Conservation (phyloP, 2,797 vertebrate species). For the Phataginus tricuspis region DNA sequence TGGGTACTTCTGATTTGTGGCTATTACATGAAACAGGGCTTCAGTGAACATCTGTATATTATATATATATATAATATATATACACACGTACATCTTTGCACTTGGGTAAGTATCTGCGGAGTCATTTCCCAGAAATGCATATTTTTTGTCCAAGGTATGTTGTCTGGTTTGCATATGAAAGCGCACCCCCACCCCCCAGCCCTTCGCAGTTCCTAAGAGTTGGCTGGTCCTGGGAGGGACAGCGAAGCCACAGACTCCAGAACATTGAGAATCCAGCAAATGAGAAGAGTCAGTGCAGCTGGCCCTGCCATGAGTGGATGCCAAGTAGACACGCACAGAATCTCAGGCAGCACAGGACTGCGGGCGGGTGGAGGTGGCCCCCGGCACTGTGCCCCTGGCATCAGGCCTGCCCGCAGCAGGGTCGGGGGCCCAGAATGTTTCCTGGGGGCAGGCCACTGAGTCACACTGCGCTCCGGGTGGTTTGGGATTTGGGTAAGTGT, state of each 20-base stretch:
- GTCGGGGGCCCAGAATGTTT: not conserved
- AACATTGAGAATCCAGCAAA: not conserved
- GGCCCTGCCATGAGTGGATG: not conserved
- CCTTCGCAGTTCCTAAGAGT: not conserved
- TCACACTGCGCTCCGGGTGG: slow-evolving; percentile 30
- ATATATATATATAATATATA: no score
- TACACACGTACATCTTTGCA: not conserved
- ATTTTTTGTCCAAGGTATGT: not conserved
- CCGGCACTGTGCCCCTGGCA: no score
- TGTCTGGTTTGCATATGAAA: not conserved
- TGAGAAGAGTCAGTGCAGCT: not conserved
- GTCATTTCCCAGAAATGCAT: not conserved
- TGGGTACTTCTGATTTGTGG: not conserved
- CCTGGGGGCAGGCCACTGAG: not conserved
- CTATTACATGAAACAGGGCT: not conserved
- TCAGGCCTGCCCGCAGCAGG: not conserved
- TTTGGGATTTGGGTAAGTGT: slow-evolving; percentile 52
- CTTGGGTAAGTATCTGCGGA: not conserved
- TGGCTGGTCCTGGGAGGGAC: not conserved
- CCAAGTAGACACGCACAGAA: not conserved
- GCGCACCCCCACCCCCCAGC: no score
- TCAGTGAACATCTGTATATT: not conserved
- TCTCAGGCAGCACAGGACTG: not conserved
- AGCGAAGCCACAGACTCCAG: no score
- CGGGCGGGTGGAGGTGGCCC: accelerated